Base-by-base conservation (phyloP, 2,797 vertebrate genomes). In the Scolopax rusticola region DNA sequence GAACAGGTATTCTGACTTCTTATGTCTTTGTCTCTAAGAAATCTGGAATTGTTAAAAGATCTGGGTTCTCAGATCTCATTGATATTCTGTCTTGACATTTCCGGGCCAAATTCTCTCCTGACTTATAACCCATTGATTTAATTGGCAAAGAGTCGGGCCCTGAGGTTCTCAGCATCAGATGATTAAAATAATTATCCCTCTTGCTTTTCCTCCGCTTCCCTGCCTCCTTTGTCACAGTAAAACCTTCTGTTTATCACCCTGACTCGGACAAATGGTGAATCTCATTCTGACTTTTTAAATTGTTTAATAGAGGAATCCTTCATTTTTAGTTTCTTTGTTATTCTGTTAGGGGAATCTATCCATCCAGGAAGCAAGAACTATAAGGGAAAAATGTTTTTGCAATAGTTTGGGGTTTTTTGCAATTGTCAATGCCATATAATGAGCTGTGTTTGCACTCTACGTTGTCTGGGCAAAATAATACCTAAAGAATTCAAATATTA, bases 211-310 rank as follows among this genome's bases (percentile, higher is more conserved):
- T 21, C 14, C 57, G 47, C 70, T 33, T 60, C 27, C 6, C n/a
- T 54, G 69, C n/a, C 79, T 12, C 12, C 53, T 64, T 69, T 32
- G 45, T 74, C 61, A 90, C 85, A 89, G 68, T 86, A 94, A 92
- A 89, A 59, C 6, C 18, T 32, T 79, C 21, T 54, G 19, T 84
- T 95, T 64, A 8, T 81, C 88, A 71, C 51, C 27, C 23, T 81
- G 54, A 57, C 19, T 89, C 8, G 80, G 54, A 95, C 80, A 64
- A 89, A 89, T 86, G 63, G 77, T 94, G 90, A 91, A 95, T 84
- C 54, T 84, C 84, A 80, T 85, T 63, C 68, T 36, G 18, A 81
- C 27, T 84, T 93, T 92, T 92, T 48, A 47, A 85, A 43, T 75
- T 92, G 54, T 87, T 95, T 94, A 93, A 28, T 6, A 48, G 28